phyloP scores from a whole-genome alignment of 1,140 invertebrate genomes.

The Aleiodes sp. region DNA sequence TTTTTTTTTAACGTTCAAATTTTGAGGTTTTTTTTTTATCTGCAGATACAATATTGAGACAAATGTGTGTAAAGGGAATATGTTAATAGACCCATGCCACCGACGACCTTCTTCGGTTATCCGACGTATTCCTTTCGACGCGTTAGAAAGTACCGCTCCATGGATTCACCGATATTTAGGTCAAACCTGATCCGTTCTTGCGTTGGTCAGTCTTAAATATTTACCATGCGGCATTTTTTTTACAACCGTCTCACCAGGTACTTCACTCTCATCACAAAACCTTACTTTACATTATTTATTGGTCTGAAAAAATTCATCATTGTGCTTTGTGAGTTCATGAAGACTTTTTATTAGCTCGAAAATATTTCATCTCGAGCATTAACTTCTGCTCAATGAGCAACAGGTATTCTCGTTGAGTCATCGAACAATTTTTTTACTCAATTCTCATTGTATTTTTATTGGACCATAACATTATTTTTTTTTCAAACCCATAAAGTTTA shows the following conservation, averaged over 20 bases:
- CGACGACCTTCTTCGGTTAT: constrained; percentile 24
- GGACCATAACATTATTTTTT: too few relatives aligned
- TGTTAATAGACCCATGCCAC: constrained; percentile 17
- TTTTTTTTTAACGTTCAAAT: too few relatives aligned
- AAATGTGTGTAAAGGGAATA: not conserved
- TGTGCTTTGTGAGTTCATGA: too few relatives aligned
- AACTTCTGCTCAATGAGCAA: too few relatives aligned
- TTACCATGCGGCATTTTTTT: not conserved
- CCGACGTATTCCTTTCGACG: constrained; percentile 8
- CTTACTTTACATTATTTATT: not conserved
- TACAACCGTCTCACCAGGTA: not conserved
- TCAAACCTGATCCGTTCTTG: constrained; percentile 25
- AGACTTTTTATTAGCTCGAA: too few relatives aligned
- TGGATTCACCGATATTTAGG: constrained; percentile 33
- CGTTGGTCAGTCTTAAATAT: constrained; percentile 10
- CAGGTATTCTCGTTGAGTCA: too few relatives aligned
- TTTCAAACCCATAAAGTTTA: too few relatives aligned
- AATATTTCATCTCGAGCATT: too few relatives aligned
- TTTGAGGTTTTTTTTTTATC: not conserved
- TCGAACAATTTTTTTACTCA: too few relatives aligned
- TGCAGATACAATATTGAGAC: not conserved
- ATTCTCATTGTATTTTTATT: too few relatives aligned
- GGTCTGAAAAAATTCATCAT: too few relatives aligned
- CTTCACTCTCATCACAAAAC: not conserved
- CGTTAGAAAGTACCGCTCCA: constrained; percentile 36